phyloP scores from a whole-genome alignment of 64 coral and sea anemone species.

The Anthopleura sola region DNA sequence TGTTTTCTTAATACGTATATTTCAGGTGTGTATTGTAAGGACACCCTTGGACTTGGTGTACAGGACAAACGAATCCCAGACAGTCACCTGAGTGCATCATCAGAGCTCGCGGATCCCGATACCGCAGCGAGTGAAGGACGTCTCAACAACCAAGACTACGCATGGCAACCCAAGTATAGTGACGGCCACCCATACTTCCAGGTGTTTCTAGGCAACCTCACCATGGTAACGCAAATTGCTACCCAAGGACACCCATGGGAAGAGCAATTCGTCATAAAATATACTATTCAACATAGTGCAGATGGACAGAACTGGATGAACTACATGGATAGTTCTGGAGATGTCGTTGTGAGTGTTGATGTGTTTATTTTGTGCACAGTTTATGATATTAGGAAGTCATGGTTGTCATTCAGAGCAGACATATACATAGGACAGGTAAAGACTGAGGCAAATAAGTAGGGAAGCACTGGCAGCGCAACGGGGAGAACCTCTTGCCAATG shows the following conservation, averaged over 20 bases:
- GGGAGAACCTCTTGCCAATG: too few relatives aligned
- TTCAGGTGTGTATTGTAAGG: slow-evolving; percentile 32
- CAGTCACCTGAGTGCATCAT: slow-evolving; percentile 29
- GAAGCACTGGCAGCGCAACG: too few relatives aligned
- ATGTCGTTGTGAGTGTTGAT: slow-evolving; percentile 32
- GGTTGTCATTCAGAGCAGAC: too few relatives aligned
- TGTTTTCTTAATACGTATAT: too few relatives aligned
- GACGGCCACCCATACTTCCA: slow-evolving; percentile 51
- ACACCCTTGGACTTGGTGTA: slow-evolving; percentile 48
- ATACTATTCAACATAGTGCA: slow-evolving; percentile 52
- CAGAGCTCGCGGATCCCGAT: slow-evolving; percentile 15
- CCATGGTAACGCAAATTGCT: slow-evolving; percentile 47
- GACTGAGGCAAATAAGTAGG: too few relatives aligned
- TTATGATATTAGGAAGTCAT: neutral
- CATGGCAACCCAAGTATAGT: slow-evolving; percentile 39
- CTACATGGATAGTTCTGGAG: slow-evolving; percentile 37
- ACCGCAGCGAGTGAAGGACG: slow-evolving; percentile 26
- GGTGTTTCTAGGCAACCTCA: slow-evolving; percentile 63
- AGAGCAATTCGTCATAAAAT: slow-evolving; percentile 53
- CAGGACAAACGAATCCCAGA: slow-evolving; percentile 44
- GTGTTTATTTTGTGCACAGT: neutral
- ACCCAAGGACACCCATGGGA: slow-evolving; percentile 70
- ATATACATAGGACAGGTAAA: too few relatives aligned
- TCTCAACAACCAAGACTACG: slow-evolving; percentile 42
- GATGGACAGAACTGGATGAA: slow-evolving; percentile 48